Percentiles rank a stretch among this genome's conserved stretches.
phyloP scores from a whole-genome alignment of 1,140 invertebrate species.

The Hypothenemus hampei region DNA sequence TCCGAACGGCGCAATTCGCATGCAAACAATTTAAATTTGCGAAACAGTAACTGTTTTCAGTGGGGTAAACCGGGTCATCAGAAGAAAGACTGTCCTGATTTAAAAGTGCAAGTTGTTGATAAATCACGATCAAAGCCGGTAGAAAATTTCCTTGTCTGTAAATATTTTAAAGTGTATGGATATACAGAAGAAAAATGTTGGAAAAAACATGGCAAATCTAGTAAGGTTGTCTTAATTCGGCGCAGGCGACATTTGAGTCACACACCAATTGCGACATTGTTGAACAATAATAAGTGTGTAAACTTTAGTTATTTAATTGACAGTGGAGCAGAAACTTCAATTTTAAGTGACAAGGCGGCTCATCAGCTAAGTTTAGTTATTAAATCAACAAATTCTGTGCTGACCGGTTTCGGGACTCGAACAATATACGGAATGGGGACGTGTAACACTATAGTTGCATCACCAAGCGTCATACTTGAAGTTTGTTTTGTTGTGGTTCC shows the following conservation, averaged over 20 bases:
- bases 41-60: no score
- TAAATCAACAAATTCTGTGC: neutral
- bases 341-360: slow-evolving; percentile 18
- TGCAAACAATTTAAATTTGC: neutral
- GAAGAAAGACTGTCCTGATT: no score
- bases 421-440: no score
- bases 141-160: neutral
- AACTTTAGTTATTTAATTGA: slow-evolving; percentile 5
- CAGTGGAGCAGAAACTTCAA: slow-evolving; percentile 10
- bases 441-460: neutral
- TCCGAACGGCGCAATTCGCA: neutral
- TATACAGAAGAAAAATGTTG: slow-evolving; percentile 11
- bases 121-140: neutral
- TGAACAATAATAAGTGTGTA: slow-evolving; percentile 5
- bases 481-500: slow-evolving; percentile 7
- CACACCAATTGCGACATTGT: slow-evolving; percentile 12
- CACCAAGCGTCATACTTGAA: neutral
- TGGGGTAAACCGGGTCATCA: no score
- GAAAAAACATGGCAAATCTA: slow-evolving; percentile 13
- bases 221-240: neutral
- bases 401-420: neutral
- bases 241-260: slow-evolving; percentile 1
- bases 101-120: no score
- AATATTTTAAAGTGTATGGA: neutral
- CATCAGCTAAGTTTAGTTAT: neutral